These are phyloP conservation scores for Psittacara wagleri DNA, from an alignment of 2,113 vertebrate species.

Conservation along the genomic window DNA sequence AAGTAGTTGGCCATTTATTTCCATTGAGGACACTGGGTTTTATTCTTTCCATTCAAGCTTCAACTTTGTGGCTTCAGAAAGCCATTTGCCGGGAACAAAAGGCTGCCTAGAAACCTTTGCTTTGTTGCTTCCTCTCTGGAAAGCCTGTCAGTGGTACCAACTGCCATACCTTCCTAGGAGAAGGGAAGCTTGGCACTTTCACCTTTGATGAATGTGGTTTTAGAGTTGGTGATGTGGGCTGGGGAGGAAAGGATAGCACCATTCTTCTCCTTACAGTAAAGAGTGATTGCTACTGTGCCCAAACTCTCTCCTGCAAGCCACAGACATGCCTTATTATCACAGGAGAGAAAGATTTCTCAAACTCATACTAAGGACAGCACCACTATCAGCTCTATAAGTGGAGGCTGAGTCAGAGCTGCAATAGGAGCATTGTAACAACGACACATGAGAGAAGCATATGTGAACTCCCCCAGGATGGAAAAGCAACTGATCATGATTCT, in stretches of 20 bases:
- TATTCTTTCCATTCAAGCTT: background rate
- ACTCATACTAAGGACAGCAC: fast-evolving
- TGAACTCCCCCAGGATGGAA: background rate
- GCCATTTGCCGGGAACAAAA: background rate
- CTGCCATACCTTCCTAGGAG: fast-evolving
- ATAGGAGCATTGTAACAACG: background rate
- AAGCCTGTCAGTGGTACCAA: background rate
- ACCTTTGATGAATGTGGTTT: background rate
- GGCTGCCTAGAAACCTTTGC: background rate
- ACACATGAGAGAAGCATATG: fast-evolving
- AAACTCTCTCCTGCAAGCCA: background rate
- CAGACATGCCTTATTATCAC: background rate
- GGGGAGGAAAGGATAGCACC: background rate
- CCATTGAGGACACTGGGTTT: background rate
- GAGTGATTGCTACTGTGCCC: background rate
- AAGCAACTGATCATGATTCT: background rate
- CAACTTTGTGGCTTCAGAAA: background rate
- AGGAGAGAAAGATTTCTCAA: background rate
- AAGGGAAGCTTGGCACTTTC: background rate
- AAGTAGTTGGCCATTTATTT: background rate
- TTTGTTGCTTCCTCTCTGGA: background rate
- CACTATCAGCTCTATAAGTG: fast-evolving
- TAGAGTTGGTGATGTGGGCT: background rate
- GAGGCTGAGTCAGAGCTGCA: background rate
- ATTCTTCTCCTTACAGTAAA: background rate